Evolutionary conservation across 2,888 invertebrate genomes (phyloP).

Genomic region (Meta bourneti): DNA sequence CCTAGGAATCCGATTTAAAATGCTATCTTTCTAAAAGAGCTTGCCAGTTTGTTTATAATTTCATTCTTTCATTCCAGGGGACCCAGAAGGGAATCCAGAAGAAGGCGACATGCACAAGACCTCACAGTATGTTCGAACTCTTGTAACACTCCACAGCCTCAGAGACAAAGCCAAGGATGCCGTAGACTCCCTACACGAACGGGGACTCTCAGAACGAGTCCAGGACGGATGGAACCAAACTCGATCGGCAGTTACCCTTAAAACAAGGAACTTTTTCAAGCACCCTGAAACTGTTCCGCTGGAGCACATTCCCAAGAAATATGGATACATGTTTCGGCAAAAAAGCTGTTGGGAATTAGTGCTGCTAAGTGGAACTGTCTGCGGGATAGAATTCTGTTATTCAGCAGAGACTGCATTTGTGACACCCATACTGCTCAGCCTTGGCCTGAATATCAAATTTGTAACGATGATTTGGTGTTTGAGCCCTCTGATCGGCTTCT

Average conservation of each 20-base stretch:
- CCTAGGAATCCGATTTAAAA: too few species aligned
- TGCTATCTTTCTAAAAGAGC: too few species aligned
- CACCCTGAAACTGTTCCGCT: conserved; percentile 45
- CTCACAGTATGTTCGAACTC: conserved; percentile 49
- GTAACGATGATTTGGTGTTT: conserved; percentile 98
- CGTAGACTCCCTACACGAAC: conserved; percentile 49
- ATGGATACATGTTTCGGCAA: conserved; percentile 63
- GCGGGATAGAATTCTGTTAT: conserved; percentile 98
- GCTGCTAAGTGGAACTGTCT: conserved; percentile 94
- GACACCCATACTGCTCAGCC: conserved; percentile 94
- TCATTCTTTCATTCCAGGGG: conserved; percentile 21
- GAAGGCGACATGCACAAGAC: conserved; percentile 65
- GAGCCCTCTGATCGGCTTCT: conserved; percentile 95
- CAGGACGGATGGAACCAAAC: conserved; percentile 59
- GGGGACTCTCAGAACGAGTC: conserved; percentile 43
- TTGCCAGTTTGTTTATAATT: too few species aligned
- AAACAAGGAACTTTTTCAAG: conserved; percentile 32
- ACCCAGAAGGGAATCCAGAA: neutral
- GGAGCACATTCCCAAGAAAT: conserved; percentile 42
- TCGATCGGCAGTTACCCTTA: conserved; percentile 16
- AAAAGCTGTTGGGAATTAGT: conserved; percentile 85
- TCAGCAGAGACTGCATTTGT: conserved; percentile 98
- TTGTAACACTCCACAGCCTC: conserved; percentile 63
- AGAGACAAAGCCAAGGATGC: conserved; percentile 60
- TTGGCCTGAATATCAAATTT: conserved; percentile 92